Evolutionary conservation across 1,140 invertebrate species (phyloP).

Genomic region (Ditylenchus dipsaci): DNA sequence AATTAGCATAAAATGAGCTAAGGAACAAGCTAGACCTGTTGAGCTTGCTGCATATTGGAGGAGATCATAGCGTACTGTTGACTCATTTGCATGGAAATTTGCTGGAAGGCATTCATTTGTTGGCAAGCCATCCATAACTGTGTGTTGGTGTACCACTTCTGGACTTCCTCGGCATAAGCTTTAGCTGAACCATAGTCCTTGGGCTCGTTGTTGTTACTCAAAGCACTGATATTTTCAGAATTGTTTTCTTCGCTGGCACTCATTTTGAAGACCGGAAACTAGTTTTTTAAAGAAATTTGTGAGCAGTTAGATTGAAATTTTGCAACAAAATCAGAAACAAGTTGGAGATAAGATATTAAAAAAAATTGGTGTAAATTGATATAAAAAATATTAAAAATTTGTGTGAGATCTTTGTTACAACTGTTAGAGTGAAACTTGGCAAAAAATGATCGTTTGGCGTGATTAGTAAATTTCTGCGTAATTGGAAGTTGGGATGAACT

Average conservation of each 20-base stretch:
- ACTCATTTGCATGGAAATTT: slow-evolving; percentile 19
- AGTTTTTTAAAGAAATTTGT: no score
- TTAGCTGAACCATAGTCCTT: slow-evolving; percentile 37
- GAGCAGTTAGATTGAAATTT: no score
- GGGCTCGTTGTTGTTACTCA: neutral
- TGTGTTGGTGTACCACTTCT: slow-evolving; percentile 18
- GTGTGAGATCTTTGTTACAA: no score
- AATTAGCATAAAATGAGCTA: neutral
- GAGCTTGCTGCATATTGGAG: slow-evolving; percentile 7
- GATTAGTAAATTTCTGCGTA: no score
- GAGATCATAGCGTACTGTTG: neutral
- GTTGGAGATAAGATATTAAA: no score
- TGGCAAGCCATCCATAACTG: slow-evolving; percentile 27
- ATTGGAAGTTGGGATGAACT: no score
- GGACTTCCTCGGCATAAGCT: slow-evolving; percentile 43
- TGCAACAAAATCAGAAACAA: no score
- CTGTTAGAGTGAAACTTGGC: no score
- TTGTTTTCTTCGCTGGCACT: neutral
- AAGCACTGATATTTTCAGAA: neutral
- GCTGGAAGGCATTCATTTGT: neutral
- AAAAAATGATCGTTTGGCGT: no score
- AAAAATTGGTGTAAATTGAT: no score
- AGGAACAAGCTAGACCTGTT: neutral
- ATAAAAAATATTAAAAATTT: no score
- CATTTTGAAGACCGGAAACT: no score